These are phyloP conservation scores for Erinaceus europaeus DNA, from an alignment of 2,113 vertebrate genomes.

Conservation along the genomic window DNA sequence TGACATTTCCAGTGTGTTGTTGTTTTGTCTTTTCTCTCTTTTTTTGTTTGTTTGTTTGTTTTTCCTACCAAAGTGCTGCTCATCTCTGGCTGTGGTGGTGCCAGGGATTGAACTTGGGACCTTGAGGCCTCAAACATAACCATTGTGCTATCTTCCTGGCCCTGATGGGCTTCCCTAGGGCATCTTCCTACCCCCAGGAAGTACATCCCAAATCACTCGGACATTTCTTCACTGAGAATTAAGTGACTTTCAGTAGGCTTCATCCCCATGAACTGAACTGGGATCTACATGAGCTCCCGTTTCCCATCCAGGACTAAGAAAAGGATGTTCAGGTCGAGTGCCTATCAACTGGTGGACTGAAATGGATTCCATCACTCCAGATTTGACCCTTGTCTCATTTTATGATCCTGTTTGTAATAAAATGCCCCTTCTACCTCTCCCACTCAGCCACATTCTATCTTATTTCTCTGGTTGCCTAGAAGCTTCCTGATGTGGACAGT, in stretches of 20 bases:
- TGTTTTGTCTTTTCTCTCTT: no score
- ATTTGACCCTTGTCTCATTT: neutral
- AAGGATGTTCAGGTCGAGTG: neutral
- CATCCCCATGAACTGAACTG: neutral
- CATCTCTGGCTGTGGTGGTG: no score
- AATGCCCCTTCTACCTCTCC: neutral
- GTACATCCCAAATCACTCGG: neutral
- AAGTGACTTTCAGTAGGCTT: neutral
- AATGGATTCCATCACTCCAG: neutral
- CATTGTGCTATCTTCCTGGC: no score
- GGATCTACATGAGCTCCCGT: neutral
- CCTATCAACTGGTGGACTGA: neutral
- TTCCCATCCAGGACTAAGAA: neutral
- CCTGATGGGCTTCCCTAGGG: neutral
- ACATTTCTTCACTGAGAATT: neutral
- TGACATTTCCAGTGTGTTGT: no score
- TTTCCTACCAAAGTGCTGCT: no score
- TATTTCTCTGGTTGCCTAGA: neutral
- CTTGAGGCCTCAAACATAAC: no score
- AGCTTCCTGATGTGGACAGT: neutral
- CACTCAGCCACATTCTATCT: neutral
- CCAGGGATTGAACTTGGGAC: no score
- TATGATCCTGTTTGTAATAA: constrained; percentile 24
- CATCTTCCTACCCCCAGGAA: neutral
- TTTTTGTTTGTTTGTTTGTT: no score